These are phyloP conservation scores for Apocrypta bakeri DNA, from an alignment of 1,140 invertebrate species.

Conservation along the genomic window DNA sequence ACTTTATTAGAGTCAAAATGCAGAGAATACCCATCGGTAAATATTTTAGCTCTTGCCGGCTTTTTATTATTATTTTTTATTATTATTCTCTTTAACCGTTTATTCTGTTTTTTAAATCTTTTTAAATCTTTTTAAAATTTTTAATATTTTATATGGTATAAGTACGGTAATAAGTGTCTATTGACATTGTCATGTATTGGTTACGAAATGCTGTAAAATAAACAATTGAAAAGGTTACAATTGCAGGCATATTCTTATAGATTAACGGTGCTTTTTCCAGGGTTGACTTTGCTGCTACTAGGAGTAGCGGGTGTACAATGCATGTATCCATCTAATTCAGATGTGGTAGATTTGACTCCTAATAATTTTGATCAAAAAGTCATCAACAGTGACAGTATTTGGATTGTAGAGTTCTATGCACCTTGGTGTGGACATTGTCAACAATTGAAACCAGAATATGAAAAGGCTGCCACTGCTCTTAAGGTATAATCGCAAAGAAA, in stretches of 20 bases:
- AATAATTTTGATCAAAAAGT: conserved; percentile 93
- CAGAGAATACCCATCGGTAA: conserved; percentile 30
- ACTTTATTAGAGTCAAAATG: conserved; percentile 35
- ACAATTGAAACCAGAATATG: conserved; percentile 88
- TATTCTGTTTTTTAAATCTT: too few relatives aligned
- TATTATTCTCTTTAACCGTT: too few relatives aligned
- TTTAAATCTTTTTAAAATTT: too few relatives aligned
- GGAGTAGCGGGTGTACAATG: conserved; percentile 74
- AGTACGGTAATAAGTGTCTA: too few relatives aligned
- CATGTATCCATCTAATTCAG: conserved; percentile 86
- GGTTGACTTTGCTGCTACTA: conserved; percentile 53
- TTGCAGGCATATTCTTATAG: background rate
- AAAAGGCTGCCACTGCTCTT: conserved; percentile 89
- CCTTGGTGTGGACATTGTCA: conserved; percentile 95
- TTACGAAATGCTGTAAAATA: background rate
- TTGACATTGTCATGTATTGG: too few relatives aligned
- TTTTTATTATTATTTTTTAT: background rate
- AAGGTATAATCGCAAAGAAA: conserved; percentile 77
- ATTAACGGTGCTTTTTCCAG: conserved; percentile 56
- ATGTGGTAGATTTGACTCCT: conserved; percentile 93
- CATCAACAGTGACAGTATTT: conserved; percentile 88
- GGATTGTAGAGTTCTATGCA: conserved; percentile 96
- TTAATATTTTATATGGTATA: too few relatives aligned
- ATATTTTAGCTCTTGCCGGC: background rate
- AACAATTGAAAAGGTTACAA: background rate